Percentiles rank a stretch among this genome's conserved stretches.
These are phyloP conservation scores for Capreolus pygargus DNA, from an alignment of 2,113 vertebrate species.

Conservation along the genomic window DNA sequence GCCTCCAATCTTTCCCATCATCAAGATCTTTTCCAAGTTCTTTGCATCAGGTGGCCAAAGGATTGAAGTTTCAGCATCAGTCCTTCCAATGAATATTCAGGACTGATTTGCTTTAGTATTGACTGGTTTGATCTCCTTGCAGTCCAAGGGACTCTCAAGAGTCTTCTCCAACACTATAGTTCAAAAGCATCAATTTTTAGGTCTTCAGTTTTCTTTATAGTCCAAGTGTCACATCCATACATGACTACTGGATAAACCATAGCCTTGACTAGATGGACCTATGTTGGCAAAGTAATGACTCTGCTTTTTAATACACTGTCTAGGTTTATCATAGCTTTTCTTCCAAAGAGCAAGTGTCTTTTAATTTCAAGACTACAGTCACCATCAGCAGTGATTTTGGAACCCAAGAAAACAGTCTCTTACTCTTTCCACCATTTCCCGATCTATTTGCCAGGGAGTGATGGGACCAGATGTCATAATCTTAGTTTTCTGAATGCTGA, in stretches of 20 bases:
- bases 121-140: neutral
- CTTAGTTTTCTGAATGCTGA: neutral
- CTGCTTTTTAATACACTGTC: neutral
- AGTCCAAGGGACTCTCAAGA: neutral
- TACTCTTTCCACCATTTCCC: neutral
- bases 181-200: neutral
- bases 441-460: neutral
- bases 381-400: neutral
- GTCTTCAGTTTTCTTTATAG: neutral
- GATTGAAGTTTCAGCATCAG: neutral
- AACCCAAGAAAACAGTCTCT: neutral
- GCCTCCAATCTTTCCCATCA: neutral
- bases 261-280: fast-evolving
- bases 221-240: neutral
- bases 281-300: neutral
- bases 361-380: neutral
- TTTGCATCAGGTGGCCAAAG: neutral
- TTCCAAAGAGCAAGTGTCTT: neutral
- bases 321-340: neutral
- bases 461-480: neutral
- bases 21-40: neutral
- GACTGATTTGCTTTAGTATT: neutral
- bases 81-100: neutral
- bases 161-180: neutral
- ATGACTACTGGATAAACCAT: neutral